phyloP scores from a whole-genome alignment of 2,113 vertebrate genomes.

The Prochilodus magdalenae region DNA sequence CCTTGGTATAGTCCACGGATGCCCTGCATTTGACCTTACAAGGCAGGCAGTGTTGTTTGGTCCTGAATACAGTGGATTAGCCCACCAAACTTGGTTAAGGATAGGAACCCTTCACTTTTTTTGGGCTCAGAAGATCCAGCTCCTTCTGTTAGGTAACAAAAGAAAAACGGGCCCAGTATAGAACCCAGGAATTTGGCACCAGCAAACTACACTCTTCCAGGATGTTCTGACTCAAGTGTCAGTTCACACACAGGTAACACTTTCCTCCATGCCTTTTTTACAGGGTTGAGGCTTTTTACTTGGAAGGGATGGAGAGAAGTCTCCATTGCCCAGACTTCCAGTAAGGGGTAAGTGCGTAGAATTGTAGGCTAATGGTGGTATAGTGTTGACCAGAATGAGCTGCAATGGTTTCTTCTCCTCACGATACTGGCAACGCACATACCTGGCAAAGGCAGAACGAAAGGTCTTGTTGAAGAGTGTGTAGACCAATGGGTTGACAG shows the following conservation, averaged over 20 bases:
- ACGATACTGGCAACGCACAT: conserved; percentile 89
- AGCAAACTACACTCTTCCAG: background rate
- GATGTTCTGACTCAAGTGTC: background rate
- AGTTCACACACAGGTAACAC: conserved; percentile 45
- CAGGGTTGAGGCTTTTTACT: conserved; percentile 30
- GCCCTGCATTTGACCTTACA: background rate
- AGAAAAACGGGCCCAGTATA: background rate
- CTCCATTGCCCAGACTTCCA: conserved; percentile 73
- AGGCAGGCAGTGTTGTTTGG: background rate
- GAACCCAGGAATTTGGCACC: background rate
- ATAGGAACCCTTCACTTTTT: background rate
- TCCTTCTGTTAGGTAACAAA: background rate
- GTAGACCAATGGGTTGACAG: conserved; percentile 93
- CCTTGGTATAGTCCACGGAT: background rate
- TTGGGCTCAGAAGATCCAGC: background rate
- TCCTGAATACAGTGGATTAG: background rate
- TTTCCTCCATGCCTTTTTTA: conserved; percentile 38
- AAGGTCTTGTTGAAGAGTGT: conserved; percentile 95
- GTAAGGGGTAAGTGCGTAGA: conserved; percentile 83
- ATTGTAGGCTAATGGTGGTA: conserved; percentile 87
- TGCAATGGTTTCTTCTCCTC: conserved; percentile 90
- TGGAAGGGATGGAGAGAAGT: conserved; percentile 32
- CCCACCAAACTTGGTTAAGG: background rate
- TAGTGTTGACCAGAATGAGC: conserved; percentile 92
- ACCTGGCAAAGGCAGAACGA: conserved; percentile 89